These are phyloP conservation scores for Diglossa cyanea DNA, from an alignment of 2,797 vertebrate species.

Conservation along the genomic window DNA sequence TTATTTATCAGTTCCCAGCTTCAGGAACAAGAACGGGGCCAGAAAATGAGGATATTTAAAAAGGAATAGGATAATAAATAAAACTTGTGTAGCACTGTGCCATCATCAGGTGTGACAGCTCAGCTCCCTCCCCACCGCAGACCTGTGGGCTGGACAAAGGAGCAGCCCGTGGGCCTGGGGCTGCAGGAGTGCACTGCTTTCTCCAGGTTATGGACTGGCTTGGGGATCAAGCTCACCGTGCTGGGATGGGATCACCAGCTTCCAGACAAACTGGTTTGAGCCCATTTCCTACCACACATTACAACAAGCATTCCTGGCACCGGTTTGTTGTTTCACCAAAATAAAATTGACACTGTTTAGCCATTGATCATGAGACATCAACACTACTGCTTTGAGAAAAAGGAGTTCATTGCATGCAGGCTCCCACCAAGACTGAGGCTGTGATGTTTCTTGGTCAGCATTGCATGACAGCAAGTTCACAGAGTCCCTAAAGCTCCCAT, in stretches of 20 bases:
- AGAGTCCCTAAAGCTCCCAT: not conserved
- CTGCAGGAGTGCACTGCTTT: fast-evolving
- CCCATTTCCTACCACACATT: not conserved
- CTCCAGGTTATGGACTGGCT: not conserved
- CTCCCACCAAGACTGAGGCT: not conserved
- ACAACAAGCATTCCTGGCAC: not conserved
- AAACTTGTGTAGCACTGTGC: not conserved
- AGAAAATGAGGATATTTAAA: not conserved
- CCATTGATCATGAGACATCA: not conserved
- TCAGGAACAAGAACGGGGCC: not conserved
- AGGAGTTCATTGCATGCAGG: not conserved
- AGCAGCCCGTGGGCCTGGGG: not conserved
- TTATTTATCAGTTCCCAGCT: not conserved
- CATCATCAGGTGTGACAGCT: too few species aligned
- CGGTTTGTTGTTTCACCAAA: not conserved
- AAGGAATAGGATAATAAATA: not conserved
- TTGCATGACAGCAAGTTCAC: not conserved
- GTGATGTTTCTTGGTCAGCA: not conserved
- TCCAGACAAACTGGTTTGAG: not conserved
- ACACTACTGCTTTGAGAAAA: not conserved
- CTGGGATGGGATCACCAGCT: not conserved
- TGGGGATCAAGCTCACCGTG: fast-evolving
- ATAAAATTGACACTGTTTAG: not conserved
- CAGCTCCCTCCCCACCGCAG: not conserved
- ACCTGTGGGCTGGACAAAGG: not conserved